phyloP scores from a whole-genome alignment of 1,140 invertebrate species.

The Aradophagus sp. region DNA sequence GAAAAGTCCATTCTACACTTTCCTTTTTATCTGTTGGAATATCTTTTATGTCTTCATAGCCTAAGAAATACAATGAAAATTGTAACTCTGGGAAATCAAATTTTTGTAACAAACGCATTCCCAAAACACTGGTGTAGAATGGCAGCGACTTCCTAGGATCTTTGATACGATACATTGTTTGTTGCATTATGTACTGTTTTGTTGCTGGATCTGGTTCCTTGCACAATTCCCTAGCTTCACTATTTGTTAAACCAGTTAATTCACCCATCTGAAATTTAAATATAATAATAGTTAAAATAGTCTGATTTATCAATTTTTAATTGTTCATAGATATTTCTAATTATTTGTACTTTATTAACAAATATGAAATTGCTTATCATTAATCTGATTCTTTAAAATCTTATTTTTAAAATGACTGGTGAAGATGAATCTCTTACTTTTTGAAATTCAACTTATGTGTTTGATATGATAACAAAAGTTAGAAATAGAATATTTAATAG shows the following conservation, averaged over 20 bases:
- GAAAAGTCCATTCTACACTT: slow-evolving; percentile 85
- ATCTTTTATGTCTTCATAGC: slow-evolving; percentile 86
- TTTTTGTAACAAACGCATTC: slow-evolving; percentile 92
- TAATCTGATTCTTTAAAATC: too few relatives aligned
- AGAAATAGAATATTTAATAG: too few relatives aligned
- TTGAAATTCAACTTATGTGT: too few relatives aligned
- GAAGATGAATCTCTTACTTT: too few relatives aligned
- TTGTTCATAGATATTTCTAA: neutral
- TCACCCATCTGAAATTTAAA: slow-evolving; percentile 75
- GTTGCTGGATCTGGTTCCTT: slow-evolving; percentile 78
- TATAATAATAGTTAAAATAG: neutral
- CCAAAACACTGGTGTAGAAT: slow-evolving; percentile 92
- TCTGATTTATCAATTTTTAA: slow-evolving; percentile 10
- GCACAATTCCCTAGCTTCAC: slow-evolving; percentile 81
- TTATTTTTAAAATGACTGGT: too few relatives aligned
- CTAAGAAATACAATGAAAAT: slow-evolving; percentile 95
- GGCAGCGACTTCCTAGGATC: slow-evolving; percentile 90
- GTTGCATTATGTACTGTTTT: slow-evolving; percentile 93
- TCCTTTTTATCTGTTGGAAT: slow-evolving; percentile 83
- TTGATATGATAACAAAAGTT: too few relatives aligned
- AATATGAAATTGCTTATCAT: too few relatives aligned
- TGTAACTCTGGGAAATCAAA: slow-evolving; percentile 92
- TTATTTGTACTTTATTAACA: too few relatives aligned
- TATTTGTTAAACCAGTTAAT: slow-evolving; percentile 77
- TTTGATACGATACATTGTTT: slow-evolving; percentile 97